Base-by-base conservation (phyloP, 2,888 invertebrate species). In the Eristalinus aeneus region DNA sequence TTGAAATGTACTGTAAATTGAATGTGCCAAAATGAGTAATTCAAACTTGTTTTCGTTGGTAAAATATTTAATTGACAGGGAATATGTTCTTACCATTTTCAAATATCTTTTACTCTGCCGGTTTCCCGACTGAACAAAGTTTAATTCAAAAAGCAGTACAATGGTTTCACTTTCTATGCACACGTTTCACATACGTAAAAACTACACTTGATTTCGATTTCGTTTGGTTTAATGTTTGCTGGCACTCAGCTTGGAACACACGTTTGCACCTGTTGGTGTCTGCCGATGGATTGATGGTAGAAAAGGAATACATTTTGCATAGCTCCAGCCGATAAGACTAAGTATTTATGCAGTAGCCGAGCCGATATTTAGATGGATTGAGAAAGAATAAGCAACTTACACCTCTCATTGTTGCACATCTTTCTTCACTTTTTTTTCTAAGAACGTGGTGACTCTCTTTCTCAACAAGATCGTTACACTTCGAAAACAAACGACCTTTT, bases 41-140 rank as follows among this genome's bases (percentile, higher is more conserved):
- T n/a, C n/a, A n/a, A n/a, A n/a, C n/a, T n/a, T n/a, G n/a, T n/a
- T n/a, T n/a, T n/a, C n/a, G n/a, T n/a, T n/a, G n/a, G n/a, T n/a
- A n/a, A n/a, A n/a, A n/a, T n/a, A n/a, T n/a, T n/a, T n/a, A n/a
- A n/a, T n/a, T n/a, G n/a, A n/a, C n/a, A n/a, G n/a, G n/a, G n/a
- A n/a, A n/a, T n/a, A n/a, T n/a, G 22, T 63, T 64, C 78, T 80
- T 80, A 80, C 79, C 79, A 80, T 80, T 63, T 74, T 12, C 53
- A 11, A 3, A n/a, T 23, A 12, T 20, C 9, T 61, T 39, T 22
- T 23, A 10, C 0, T 58, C n/a, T n/a, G n/a, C 61, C 54, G 65
- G 65, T 10, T 22, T 67, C 53, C 65, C 39, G 10, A 10, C 11
- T 32, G 67, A 32, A 46, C 6, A 23, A 34, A 58, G 46, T 32